Evolutionary conservation across 2,888 invertebrate genomes (phyloP), one percentile per base, ranked within the genome.

Genomic region (Harpalus rubripes): DNA sequence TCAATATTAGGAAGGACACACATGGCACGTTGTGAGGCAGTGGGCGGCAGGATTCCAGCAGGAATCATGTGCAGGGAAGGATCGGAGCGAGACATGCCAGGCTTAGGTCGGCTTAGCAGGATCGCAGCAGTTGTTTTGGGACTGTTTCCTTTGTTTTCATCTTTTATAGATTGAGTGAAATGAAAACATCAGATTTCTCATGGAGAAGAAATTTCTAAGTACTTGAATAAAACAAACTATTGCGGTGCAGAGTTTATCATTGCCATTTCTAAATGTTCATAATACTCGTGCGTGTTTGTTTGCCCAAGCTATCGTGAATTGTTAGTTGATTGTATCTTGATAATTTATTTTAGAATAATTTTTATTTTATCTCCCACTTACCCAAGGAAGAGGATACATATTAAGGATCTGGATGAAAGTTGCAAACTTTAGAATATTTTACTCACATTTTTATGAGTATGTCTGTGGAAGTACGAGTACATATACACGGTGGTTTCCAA

Each of bases 121-220:
- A 52, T 52, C 44, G 44, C 44, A 12, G 10, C 44, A 52, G 44
- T 52, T 52, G 44, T 52, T 52, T 52, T 52, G 12, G 44, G 44
- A 52, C 44, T 52, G 44, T 52, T 52, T 52, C 44, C 44, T 52
- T 52, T 52, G 44, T 52, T 52, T 52, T 52, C 10, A 52, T 52
- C 44, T 12, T 52, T 52, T 52, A 12, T 32, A 52, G 44, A 52
- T 52, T 52, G 10, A 52, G 10, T 12, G 10, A 52, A 32, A 32
- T 32, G 44, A 52, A 52, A 52, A 52, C 10, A 52, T 12, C 44
- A 52, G 44, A 52, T 52, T 52, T 52, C 44, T 52, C 44, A 12
- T 52, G 44, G 12, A 52, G 10, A 52, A 52, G 12, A 12, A 52
- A 52, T 52, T 4, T 52, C 44, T 8, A 12, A 12, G 10, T 12